Conservation (phyloP, 2,888 invertebrate genomes). For the Mayetiola destructor region DNA sequence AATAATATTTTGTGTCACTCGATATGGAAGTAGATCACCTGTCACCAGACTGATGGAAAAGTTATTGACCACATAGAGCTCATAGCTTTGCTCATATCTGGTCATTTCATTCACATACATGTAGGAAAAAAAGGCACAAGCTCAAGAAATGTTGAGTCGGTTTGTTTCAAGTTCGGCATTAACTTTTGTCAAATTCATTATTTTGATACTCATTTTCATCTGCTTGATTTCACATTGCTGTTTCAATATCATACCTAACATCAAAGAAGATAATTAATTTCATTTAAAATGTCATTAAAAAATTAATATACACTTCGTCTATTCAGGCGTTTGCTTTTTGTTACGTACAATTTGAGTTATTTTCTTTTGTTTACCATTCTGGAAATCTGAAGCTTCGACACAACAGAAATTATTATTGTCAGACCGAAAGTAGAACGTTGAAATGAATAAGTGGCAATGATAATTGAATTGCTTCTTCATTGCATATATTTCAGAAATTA, state of each 20-base stretch:
- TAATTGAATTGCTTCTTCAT: conserved; percentile 6
- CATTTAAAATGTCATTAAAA: conserved; percentile 3
- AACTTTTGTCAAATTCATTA: not conserved
- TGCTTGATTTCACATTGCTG: not conserved
- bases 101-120: not conserved
- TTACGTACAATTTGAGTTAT: too few species aligned
- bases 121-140: too few species aligned
- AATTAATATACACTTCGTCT: not conserved
- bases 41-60: too few species aligned
- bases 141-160: too few species aligned
- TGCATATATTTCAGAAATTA: not conserved
- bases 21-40: too few species aligned
- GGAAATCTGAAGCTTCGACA: too few species aligned
- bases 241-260: not conserved
- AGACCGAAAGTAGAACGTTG: not conserved
- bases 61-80: too few species aligned
- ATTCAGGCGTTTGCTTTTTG: not conserved
- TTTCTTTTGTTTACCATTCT: too few species aligned
- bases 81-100: not conserved
- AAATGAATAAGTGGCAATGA: not conserved
- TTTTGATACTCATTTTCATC: not conserved
- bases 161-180: not conserved
- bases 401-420: too few species aligned
- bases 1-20: not conserved
- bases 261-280: not conserved